Evolutionary conservation across 1,140 invertebrate species (phyloP).

Genomic region (Micrasema longulum): DNA sequence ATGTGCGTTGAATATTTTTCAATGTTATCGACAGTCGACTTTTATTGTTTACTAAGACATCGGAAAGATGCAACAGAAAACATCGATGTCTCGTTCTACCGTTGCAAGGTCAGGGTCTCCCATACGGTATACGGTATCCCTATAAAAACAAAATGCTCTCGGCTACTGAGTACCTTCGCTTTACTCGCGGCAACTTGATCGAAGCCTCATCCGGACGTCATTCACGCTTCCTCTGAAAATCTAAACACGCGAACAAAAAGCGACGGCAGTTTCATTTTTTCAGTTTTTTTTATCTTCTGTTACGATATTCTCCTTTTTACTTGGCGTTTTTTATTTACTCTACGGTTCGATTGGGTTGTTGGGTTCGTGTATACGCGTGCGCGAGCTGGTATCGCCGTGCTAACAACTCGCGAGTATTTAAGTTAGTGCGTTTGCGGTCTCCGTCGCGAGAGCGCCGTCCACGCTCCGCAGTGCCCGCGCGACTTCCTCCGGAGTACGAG

Average conservation of each 20-base stretch:
- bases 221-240: not conserved
- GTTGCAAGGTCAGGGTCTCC: slow-evolving; percentile 30
- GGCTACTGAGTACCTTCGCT: slow-evolving; percentile 26
- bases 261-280: no score
- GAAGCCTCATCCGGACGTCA: slow-evolving; percentile 1
- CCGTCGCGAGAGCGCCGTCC: slow-evolving; percentile 12
- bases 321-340: not conserved
- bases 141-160: slow-evolving; percentile 5
- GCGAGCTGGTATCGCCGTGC: slow-evolving; percentile 43
- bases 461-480: not conserved
- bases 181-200: not conserved
- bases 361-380: slow-evolving; percentile 22
- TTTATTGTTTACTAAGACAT: not conserved
- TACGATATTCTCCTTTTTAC: not conserved
- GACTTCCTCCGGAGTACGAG: not conserved
- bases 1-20: not conserved
- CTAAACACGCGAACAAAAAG: no score
- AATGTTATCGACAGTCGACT: not conserved
- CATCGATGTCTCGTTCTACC: slow-evolving; percentile 2
- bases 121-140: not conserved
- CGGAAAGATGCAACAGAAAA: not conserved
- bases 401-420: slow-evolving; percentile 26
- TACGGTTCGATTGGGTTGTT: not conserved
- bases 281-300: no score
- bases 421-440: slow-evolving; percentile 37